These are phyloP conservation scores for Noctua pronuba DNA, from an alignment of 2,888 invertebrate species.

Conservation along the genomic window DNA sequence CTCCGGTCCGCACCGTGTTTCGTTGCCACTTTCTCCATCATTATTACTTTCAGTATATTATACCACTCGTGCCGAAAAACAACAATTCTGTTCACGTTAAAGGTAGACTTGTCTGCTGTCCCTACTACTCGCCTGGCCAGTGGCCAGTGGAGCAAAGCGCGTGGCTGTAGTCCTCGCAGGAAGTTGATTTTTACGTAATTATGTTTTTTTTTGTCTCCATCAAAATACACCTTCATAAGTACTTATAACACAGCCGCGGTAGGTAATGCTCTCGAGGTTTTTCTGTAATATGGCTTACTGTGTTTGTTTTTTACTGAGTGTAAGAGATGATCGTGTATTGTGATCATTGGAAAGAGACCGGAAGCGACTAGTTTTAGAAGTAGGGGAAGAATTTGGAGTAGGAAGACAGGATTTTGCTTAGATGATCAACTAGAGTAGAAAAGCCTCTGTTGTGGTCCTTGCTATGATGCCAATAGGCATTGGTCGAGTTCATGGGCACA, in stretches of 20 bases:
- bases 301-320: not conserved
- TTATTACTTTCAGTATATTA: not conserved
- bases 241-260: conserved; percentile 13
- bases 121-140: conserved; percentile 64
- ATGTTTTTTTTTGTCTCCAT: conserved; percentile 63
- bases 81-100: not conserved
- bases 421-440: not conserved
- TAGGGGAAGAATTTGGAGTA: not conserved
- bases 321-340: conserved; percentile 9
- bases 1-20: not conserved
- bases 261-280: not conserved
- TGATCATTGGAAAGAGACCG: not conserved
- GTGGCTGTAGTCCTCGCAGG: conserved; percentile 69
- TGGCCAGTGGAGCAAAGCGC: conserved; percentile 73
- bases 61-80: not conserved
- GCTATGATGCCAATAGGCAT: not conserved
- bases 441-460: not conserved
- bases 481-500: too few relatives aligned
- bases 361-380: not conserved
- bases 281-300: conserved; percentile 2
- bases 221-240: conserved; percentile 40
- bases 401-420: not conserved
- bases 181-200: conserved; percentile 72
- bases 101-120: conserved; percentile 39
- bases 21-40: not conserved